Conservation (phyloP, 1,140 invertebrate species). For the Aradophagus sp. region DNA sequence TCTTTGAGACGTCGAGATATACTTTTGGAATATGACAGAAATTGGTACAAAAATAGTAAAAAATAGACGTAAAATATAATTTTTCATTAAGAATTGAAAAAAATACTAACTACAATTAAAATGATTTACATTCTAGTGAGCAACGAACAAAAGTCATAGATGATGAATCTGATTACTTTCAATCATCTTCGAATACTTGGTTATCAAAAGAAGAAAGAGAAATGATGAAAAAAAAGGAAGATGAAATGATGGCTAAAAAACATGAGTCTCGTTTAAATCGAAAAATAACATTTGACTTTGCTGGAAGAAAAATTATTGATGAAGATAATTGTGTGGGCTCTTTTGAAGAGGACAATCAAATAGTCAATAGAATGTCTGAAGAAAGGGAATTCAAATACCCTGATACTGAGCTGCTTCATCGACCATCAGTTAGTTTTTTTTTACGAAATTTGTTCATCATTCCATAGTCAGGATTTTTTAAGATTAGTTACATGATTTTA, state of each 20-base stretch:
- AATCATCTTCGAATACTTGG: slow-evolving; percentile 85
- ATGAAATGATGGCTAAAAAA: slow-evolving; percentile 80
- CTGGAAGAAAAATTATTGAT: slow-evolving; percentile 67
- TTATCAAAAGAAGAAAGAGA: slow-evolving; percentile 82
- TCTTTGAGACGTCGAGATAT: slow-evolving; percentile 88
- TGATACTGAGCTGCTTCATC: slow-evolving; percentile 32
- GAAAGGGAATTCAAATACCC: slow-evolving; percentile 38
- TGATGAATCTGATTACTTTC: slow-evolving; percentile 96
- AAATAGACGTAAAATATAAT: slow-evolving; percentile 12
- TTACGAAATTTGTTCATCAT: neutral
- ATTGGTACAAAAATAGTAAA: slow-evolving; percentile 76
- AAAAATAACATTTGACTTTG: slow-evolving; percentile 80
- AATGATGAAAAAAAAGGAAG: slow-evolving; percentile 81
- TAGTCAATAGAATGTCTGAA: too few relatives aligned
- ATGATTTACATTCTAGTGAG: slow-evolving; percentile 74
- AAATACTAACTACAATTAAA: slow-evolving; percentile 33
- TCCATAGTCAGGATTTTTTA: too few relatives aligned
- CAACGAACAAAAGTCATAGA: slow-evolving; percentile 93
- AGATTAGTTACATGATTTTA: too few relatives aligned
- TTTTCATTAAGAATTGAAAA: slow-evolving; percentile 1
- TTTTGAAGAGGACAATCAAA: too few relatives aligned
- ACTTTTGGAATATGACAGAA: slow-evolving; percentile 90
- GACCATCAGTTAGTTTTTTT: slow-evolving; percentile 28
- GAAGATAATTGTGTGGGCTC: too few relatives aligned
- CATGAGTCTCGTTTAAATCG: slow-evolving; percentile 81